These are phyloP conservation scores for Xanthorhoe spadicearia DNA, from an alignment of 2,888 invertebrate genomes.

Conservation along the genomic window DNA sequence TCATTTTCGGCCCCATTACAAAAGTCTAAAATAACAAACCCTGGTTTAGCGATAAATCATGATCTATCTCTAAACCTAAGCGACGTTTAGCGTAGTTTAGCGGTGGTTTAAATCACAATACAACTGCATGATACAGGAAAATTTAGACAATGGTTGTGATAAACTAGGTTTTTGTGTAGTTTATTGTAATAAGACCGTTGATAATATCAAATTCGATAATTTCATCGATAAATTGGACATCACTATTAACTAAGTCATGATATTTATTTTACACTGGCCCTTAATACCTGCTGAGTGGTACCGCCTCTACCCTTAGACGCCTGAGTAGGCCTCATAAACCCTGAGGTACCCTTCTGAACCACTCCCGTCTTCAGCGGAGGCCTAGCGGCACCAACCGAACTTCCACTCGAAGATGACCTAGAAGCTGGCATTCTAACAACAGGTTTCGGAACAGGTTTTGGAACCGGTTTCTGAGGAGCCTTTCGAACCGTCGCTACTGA, in stretches of 20 bases:
- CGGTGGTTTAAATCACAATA: too few relatives aligned
- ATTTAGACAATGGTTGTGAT: too few relatives aligned
- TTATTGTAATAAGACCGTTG: too few relatives aligned
- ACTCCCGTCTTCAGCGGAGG: slow-evolving; percentile 67
- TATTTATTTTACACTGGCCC: slow-evolving; percentile 67
- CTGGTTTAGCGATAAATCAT: too few relatives aligned
- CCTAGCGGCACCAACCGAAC: slow-evolving; percentile 79
- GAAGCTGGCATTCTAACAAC: slow-evolving; percentile 76
- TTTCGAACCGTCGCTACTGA: slow-evolving; percentile 92
- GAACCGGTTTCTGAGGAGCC: slow-evolving; percentile 80
- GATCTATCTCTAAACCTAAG: too few relatives aligned
- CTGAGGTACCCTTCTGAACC: slow-evolving; percentile 71
- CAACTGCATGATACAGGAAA: too few relatives aligned
- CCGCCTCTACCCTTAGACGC: slow-evolving; percentile 90
- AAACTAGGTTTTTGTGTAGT: too few relatives aligned
- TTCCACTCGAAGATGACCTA: slow-evolving; percentile 77
- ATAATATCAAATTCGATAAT: slow-evolving; percentile 6
- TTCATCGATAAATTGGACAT: slow-evolving; percentile 11
- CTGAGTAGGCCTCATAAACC: slow-evolving; percentile 95
- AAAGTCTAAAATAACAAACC: too few relatives aligned
- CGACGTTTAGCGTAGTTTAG: too few relatives aligned
- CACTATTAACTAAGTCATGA: slow-evolving; percentile 12
- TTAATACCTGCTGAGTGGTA: slow-evolving; percentile 60
- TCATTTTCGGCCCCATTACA: too few relatives aligned
- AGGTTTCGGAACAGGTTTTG: slow-evolving; percentile 79